Base-by-base conservation (phyloP, 2,888 invertebrate species). In the Phrixothrix hirtus region DNA sequence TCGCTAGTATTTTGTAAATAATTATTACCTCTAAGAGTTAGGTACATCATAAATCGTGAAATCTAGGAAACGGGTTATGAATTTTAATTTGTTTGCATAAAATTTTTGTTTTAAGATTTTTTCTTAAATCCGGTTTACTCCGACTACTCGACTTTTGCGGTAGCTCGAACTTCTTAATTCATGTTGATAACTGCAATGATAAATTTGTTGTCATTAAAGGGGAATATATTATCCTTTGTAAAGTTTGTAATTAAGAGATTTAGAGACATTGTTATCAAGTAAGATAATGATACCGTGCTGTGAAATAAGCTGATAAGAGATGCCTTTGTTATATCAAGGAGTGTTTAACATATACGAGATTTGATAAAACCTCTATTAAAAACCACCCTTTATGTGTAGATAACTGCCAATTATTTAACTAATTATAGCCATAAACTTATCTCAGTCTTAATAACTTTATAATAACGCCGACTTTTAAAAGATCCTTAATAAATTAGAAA, bases 191-290 rank as follows among this genome's bases (percentile, higher is more conserved):
- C 59, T 49, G 48, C 43, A 39, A 57, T 65, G 66, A 68, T 68
- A 65, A 68, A 67, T 65, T 63, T 60, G 58, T 58, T 64, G 65
- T 67, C 63, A 61, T 65, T 66, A 60, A 54, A 49, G 41, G 39
- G 41, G 57, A 62, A 65, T 64, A 61, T 61, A 63, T 64, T 61
- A 63, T 41, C 59, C 63, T 52, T 57, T 63, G 59, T 59, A 57
- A 52, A 48, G 47, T 58, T 41, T 46, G 60, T 64, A 63, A 67
- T 65, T 63, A 63, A 62, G 62, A 64, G 61, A 64, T 65, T 66
- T 55, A 43, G 54, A 56, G 51, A 55, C 53, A 45, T 46, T 51
- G 61, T 57, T 63, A 61, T 61, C 56, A 50, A 32, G 21, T 15
- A 7, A 48, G 48, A 48, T 48, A 39, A 41, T 31, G 21, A 27